phyloP scores from a whole-genome alignment of 1,140 invertebrate species.

The Bombus impatiens region DNA sequence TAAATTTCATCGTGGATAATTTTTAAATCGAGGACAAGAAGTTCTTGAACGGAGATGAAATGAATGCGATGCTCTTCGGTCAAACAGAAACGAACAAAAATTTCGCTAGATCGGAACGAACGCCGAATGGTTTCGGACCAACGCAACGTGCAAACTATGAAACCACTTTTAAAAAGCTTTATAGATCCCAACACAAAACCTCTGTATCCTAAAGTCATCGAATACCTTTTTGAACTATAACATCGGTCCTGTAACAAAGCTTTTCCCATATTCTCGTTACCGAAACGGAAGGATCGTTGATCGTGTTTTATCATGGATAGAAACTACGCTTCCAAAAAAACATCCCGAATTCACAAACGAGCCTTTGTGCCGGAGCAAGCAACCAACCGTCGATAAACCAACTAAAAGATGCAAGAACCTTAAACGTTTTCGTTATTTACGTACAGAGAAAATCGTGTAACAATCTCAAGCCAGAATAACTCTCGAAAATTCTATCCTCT shows the following conservation, averaged over 20 bases:
- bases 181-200: neutral
- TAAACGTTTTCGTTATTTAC: neutral
- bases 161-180: neutral
- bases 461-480: neutral
- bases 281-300: neutral
- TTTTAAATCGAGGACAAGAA: too few species aligned
- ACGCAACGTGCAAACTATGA: neutral
- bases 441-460: neutral
- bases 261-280: neutral
- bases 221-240: neutral
- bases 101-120: neutral
- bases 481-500: neutral
- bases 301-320: neutral
- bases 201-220: neutral
- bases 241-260: neutral
- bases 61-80: neutral
- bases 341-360: neutral
- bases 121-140: neutral
- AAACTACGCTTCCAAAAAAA: neutral
- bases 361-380: neutral
- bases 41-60: too few species aligned
- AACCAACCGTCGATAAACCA: conserved; percentile 2
- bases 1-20: neutral
- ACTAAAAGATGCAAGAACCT: neutral
- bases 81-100: neutral